These are phyloP conservation scores for Tyria jacobaeae DNA, from an alignment of 2,888 invertebrate species.

Conservation along the genomic window DNA sequence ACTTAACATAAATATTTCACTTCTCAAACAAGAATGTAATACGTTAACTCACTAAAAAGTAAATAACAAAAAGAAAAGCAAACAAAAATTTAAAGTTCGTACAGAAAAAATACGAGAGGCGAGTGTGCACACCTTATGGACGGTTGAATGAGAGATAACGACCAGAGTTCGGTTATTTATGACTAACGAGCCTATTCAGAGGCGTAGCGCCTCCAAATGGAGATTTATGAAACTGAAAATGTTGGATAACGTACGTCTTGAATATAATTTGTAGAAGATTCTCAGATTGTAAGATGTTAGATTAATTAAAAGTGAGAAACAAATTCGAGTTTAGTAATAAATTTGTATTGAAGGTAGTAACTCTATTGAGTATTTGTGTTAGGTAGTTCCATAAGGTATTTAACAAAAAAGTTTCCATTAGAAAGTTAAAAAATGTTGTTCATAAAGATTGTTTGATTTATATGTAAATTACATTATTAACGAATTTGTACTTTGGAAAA, in stretches of 20 bases:
- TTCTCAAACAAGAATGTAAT: constrained; percentile 5
- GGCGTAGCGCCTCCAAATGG: constrained; percentile 74
- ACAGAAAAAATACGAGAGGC: constrained; percentile 45
- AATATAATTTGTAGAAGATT: constrained; percentile 69
- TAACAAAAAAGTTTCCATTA: no score
- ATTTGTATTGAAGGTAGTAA: background rate
- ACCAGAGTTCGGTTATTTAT: constrained; percentile 84
- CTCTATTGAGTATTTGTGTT: no score
- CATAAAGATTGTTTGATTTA: no score
- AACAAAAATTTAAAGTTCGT: constrained; percentile 63
- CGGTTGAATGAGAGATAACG: constrained; percentile 81
- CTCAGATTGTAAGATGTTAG: constrained; percentile 31
- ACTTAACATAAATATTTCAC: background rate
- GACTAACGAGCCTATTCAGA: constrained; percentile 85
- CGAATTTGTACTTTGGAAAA: no score
- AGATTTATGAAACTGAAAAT: constrained; percentile 84
- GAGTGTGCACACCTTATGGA: constrained; percentile 63
- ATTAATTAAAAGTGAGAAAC: constrained; percentile 1
- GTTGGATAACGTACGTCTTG: constrained; percentile 76
- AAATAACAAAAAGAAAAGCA: constrained; percentile 42
- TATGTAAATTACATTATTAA: no score
- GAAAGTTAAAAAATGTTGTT: no score
- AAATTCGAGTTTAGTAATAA: background rate
- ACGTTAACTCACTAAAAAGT: constrained; percentile 29
- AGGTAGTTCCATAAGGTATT: no score